Evolutionary conservation across 2,888 invertebrate species (phyloP).

Genomic region (Andrena praecox): DNA sequence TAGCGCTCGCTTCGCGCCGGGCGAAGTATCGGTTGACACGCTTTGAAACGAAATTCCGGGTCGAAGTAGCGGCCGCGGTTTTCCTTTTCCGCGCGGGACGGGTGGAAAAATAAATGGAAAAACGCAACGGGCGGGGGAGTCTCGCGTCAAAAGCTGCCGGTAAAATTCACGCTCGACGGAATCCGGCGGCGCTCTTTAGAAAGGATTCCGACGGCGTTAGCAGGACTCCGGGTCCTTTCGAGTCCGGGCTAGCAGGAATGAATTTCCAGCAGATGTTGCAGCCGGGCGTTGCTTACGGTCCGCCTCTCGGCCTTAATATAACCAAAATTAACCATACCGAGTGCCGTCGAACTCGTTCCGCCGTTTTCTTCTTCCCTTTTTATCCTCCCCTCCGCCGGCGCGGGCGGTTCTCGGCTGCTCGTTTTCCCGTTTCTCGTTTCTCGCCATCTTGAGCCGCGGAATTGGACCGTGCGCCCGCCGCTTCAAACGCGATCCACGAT

Average conservation of each 20-base stretch:
- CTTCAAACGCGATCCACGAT: slow-evolving; percentile 16
- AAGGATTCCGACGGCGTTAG: slow-evolving; percentile 61
- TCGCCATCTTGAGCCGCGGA: slow-evolving; percentile 57
- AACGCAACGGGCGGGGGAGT: slow-evolving; percentile 20
- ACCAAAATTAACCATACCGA: slow-evolving; percentile 73
- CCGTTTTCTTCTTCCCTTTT: slow-evolving; percentile 26
- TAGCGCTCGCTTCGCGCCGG: slow-evolving; percentile 11
- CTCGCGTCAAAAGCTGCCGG: slow-evolving; percentile 56
- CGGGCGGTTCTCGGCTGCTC: slow-evolving; percentile 18
- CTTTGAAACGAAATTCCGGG: slow-evolving; percentile 58
- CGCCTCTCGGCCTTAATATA: slow-evolving; percentile 72
- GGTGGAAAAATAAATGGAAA: slow-evolving; percentile 49
- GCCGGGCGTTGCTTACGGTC: slow-evolving; percentile 72
- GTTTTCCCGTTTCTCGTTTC: slow-evolving; percentile 30
- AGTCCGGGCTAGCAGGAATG: slow-evolving; percentile 56
- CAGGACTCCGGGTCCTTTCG: slow-evolving; percentile 60
- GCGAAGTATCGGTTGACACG: slow-evolving; percentile 55
- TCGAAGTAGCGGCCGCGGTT: slow-evolving; percentile 25
- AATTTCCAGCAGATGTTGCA: slow-evolving; percentile 72
- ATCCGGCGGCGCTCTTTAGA: slow-evolving; percentile 54
- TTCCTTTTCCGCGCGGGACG: slow-evolving; percentile 2
- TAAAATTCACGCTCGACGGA: slow-evolving; percentile 63
- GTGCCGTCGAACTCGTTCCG: slow-evolving; percentile 60
- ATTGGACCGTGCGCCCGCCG: slow-evolving; percentile 53
- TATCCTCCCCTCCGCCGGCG: slow-evolving; percentile 18